phyloP scores from a whole-genome alignment of 2,797 vertebrate genomes.

The Sebastes hubbsi region DNA sequence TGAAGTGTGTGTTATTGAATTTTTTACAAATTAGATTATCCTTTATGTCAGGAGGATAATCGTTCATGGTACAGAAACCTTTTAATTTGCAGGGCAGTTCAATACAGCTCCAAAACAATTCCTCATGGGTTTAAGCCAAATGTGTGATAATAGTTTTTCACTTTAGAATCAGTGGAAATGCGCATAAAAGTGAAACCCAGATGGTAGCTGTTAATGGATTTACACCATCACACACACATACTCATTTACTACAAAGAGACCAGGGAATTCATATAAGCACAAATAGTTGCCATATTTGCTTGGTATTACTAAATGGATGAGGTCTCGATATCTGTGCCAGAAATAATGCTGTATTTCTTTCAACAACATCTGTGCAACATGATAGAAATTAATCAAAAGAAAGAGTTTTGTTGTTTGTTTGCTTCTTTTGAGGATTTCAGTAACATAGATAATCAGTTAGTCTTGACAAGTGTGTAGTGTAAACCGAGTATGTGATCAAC shows the following conservation, averaged over 20 bases:
- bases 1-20: neutral
- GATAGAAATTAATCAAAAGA: neutral
- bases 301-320: neutral
- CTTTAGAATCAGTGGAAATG: conserved; percentile 7
- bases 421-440: conserved; percentile 7
- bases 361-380: neutral
- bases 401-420: neutral
- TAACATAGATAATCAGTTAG: conserved; percentile 3
- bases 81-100: conserved; percentile 2
- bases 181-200: neutral
- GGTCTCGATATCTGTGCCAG: neutral
- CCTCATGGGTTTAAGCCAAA: neutral
- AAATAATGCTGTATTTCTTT: neutral
- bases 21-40: neutral
- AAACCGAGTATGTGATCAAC: conserved; percentile 39
- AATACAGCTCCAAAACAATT: neutral
- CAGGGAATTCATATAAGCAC: neutral
- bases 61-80: neutral
- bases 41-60: neutral
- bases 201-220: conserved; percentile 9
- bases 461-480: neutral
- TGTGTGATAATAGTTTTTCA: neutral
- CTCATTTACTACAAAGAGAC: neutral
- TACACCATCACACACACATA: neutral
- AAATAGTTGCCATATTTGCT: neutral